A percentile compares a stretch with the other conserved stretches of the same genome.
These are phyloP conservation scores for Caenorhabditis sp. DNA, from an alignment of 2,888 invertebrate genomes.

Conservation along the genomic window DNA sequence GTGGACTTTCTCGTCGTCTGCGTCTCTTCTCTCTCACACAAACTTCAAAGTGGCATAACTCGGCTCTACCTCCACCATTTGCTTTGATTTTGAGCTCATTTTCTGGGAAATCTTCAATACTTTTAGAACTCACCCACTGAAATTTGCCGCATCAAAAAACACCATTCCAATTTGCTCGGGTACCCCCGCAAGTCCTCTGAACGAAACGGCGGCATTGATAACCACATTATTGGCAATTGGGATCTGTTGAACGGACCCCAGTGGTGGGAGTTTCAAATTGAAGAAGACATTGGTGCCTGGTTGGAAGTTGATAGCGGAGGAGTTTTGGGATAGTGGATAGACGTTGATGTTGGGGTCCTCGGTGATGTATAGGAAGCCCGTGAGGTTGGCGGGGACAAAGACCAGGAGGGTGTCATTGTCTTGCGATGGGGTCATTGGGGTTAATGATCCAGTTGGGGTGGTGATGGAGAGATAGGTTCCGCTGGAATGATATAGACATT, in stretches of 20 bases:
- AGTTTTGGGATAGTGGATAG: not conserved
- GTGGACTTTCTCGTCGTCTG: too few relatives aligned
- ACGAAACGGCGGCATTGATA: not conserved
- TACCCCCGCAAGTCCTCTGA: not conserved
- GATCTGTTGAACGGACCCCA: not conserved
- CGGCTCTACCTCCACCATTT: too few relatives aligned
- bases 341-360: not conserved
- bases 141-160: not conserved
- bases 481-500: not conserved
- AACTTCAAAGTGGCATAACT: too few relatives aligned
- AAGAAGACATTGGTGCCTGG: conserved; percentile 14
- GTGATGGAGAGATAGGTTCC: not conserved
- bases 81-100: too few relatives aligned
- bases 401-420: not conserved
- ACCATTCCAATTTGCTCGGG: not conserved
- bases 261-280: not conserved
- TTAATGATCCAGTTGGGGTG: not conserved
- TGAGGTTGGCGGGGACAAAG: not conserved
- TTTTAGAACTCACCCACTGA: conserved; percentile 7
- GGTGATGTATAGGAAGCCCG: conserved; percentile 3
- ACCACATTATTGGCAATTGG: conserved; percentile 1
- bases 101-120: too few relatives aligned
- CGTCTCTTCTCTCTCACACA: too few relatives aligned
- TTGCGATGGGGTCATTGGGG: not conserved
- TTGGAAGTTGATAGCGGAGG: not conserved